Conservation (phyloP, 2,113 vertebrate genomes). For the Pterocles burchelli region DNA sequence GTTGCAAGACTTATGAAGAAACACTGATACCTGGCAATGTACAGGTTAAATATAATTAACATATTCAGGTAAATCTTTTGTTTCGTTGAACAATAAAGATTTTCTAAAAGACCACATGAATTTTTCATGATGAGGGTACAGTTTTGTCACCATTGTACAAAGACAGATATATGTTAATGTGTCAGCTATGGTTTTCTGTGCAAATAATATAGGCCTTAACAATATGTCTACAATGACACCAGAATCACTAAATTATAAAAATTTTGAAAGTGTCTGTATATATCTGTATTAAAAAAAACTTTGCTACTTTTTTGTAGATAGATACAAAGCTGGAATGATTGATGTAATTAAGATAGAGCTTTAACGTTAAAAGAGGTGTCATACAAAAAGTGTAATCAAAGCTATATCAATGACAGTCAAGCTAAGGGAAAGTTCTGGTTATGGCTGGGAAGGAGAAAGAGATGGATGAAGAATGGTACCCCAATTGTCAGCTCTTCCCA, state of each 20-base stretch:
- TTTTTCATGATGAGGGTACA: neutral
- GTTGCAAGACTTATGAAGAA: neutral
- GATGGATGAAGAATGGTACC: neutral
- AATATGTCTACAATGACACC: neutral
- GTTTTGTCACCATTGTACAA: neutral
- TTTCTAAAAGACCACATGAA: neutral
- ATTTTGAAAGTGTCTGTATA: neutral
- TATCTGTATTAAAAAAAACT: neutral
- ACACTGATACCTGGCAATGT: neutral
- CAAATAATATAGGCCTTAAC: neutral
- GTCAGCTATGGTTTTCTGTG: neutral
- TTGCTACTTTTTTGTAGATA: neutral
- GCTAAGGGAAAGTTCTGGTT: neutral
- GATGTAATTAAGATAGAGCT: neutral
- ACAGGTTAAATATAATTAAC: neutral
- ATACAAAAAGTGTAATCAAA: neutral
- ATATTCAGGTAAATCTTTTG: neutral
- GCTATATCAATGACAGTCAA: neutral
- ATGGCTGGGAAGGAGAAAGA: neutral
- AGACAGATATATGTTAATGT: neutral
- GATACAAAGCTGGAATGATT: neutral
- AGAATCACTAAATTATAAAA: neutral
- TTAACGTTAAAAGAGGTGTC: neutral
- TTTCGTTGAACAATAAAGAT: neutral
- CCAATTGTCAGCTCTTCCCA: neutral